Base-by-base conservation (phyloP, 2,113 vertebrate species). In the Rynchops niger region DNA sequence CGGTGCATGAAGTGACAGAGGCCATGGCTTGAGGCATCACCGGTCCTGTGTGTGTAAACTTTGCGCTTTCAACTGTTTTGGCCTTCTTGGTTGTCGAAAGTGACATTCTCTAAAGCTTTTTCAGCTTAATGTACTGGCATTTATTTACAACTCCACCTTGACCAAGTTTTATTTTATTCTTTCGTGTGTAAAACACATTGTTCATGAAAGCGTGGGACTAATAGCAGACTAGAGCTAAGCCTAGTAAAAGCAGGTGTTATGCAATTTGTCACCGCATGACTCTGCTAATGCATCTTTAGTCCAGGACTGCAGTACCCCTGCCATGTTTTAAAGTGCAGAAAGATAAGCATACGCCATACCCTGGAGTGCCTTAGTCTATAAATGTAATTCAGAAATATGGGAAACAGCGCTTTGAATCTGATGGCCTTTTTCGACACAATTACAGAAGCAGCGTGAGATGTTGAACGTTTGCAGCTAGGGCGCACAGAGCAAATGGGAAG, bases 381-480 rank as follows among this genome's bases (percentile, higher is more conserved):
- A 62, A 84, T 85, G 88, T 95, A 93, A 93, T 90, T 66, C 85
- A 96, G 95, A 96, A 98, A 90, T 90, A 83, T 58, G 52, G 90
- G 92, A 40, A 83, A 79, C 69, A 50, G 65, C 59, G 70, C 67
- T 90, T 32, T 34, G 86, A 69, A 61, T 93, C 82, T 59, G 76
- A 95, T 95, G 93, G 91, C 53, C 81, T 94, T 97, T 92, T 73
- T 80, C 66, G 1, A 92, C 66, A 78, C 66, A 96, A 82, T 84
- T 89, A 67, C 62, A 91, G 93, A 88, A 81, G 50, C 73, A 90
- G 79, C 12, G 3, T 96, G 85, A 91, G 82, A 56, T 88, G 88
- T 17, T 83, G 92, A 91, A 76, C 73, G 14, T 90, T 94, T 95
- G 89, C 73, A 89, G 93, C 43, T 52, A 92, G 77, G 86, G 36